Evolutionary conservation across 2,888 invertebrate genomes (phyloP).

Genomic region (Toxonevra muliebris): DNA sequence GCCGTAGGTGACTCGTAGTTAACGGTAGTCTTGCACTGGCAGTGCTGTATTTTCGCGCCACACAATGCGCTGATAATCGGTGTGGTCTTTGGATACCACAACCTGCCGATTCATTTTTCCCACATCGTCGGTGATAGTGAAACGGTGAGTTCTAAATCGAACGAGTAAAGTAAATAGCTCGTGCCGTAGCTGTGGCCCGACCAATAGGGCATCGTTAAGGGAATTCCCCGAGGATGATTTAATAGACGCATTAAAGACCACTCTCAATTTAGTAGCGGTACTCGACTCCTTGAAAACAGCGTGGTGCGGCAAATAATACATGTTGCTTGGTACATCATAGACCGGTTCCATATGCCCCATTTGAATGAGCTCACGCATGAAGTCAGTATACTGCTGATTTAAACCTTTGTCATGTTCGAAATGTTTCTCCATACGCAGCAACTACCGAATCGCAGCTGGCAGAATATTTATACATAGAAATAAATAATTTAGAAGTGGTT

Average conservation of each 20-base stretch:
- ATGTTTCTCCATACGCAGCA: too few species aligned
- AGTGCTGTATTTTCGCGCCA: constrained; percentile 24
- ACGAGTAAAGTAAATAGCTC: constrained; percentile 19
- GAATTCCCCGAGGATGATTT: constrained; percentile 15
- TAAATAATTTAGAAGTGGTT: too few species aligned
- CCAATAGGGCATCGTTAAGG: constrained; percentile 4
- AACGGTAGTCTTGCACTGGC: constrained; percentile 1
- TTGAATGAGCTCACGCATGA: too few species aligned
- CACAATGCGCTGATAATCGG: constrained; percentile 29
- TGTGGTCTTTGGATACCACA: constrained; percentile 1
- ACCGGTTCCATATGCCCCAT: too few species aligned
- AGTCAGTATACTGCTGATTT: too few species aligned
- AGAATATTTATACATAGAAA: too few species aligned
- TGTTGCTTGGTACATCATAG: too few species aligned
- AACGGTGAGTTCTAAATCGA: constrained; percentile 30
- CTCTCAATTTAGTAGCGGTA: constrained; percentile 22
- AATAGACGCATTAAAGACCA: constrained; percentile 25
- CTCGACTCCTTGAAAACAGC: neutral
- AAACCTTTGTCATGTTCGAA: too few species aligned
- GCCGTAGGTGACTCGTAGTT: constrained; percentile 1
- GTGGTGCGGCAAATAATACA: neutral
- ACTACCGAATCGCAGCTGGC: too few species aligned
- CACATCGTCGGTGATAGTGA: constrained; percentile 32
- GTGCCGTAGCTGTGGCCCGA: constrained; percentile 9
- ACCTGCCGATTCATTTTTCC: constrained; percentile 36